Conservation (phyloP, 2,113 vertebrate species). For the Oplegnathus fasciatus region DNA sequence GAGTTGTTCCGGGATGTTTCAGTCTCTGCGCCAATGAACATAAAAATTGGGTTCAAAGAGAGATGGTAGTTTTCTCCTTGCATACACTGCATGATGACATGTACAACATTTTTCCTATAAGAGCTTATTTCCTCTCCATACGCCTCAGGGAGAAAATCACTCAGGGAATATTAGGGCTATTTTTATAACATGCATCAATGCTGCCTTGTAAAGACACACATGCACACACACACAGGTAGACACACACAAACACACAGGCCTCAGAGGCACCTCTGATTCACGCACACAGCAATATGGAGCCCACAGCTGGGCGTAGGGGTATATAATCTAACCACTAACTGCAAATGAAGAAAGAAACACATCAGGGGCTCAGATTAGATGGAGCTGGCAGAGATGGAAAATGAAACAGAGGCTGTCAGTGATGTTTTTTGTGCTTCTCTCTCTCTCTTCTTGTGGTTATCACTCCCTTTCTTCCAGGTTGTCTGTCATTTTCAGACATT, state of each 20-base stretch:
- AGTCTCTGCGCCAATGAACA: not conserved
- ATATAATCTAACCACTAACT: slow-evolving; percentile 65
- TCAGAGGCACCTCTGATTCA: slow-evolving; percentile 10
- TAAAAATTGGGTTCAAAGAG: slow-evolving; percentile 3
- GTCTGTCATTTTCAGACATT: slow-evolving; percentile 71
- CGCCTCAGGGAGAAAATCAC: slow-evolving; percentile 58
- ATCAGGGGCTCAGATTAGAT: slow-evolving; percentile 64
- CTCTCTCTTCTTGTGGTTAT: slow-evolving; percentile 28
- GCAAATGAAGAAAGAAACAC: slow-evolving; percentile 72
- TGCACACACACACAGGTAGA: not conserved
- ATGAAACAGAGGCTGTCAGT: slow-evolving; percentile 53
- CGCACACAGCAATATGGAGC: slow-evolving; percentile 30
- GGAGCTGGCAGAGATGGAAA: slow-evolving; percentile 64
- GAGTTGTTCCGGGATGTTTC: not conserved
- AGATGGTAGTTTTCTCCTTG: slow-evolving; percentile 22
- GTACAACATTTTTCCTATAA: slow-evolving; percentile 27
- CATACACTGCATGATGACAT: not conserved
- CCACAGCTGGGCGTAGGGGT: slow-evolving; percentile 50
- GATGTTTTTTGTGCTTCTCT: slow-evolving; percentile 18
- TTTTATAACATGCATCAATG: slow-evolving; percentile 35
- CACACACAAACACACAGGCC: not conserved
- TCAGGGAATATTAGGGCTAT: slow-evolving; percentile 59
- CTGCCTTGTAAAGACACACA: slow-evolving; percentile 16
- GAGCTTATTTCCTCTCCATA: slow-evolving; percentile 49
- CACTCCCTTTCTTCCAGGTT: slow-evolving; percentile 40